Conservation (phyloP, 2,797 vertebrate species). For the Eutrigla gurnardus region DNA sequence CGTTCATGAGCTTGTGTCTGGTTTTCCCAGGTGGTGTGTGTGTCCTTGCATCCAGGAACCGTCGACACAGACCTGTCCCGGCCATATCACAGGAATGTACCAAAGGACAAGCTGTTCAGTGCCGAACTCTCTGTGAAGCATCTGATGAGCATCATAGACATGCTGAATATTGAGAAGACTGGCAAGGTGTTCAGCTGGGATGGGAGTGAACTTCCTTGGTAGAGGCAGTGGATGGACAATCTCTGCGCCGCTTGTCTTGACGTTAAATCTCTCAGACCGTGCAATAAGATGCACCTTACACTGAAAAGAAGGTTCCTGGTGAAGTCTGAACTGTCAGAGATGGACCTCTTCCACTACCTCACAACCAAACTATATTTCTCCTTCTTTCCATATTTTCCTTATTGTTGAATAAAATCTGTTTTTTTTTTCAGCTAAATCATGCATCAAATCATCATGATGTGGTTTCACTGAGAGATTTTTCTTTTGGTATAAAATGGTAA, state of each 20-base stretch:
- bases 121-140: slow-evolving; percentile 72
- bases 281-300: not conserved
- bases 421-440: too few relatives aligned
- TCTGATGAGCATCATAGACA: slow-evolving; percentile 78
- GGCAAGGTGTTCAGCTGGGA: slow-evolving; percentile 81
- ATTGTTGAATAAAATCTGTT: too few relatives aligned
- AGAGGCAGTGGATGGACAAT: slow-evolving; percentile 27
- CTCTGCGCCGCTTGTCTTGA: too few relatives aligned
- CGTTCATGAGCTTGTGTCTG: not conserved
- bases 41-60: slow-evolving; percentile 79
- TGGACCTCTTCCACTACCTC: too few relatives aligned
- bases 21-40: slow-evolving; percentile 76
- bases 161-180: slow-evolving; percentile 69
- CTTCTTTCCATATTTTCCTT: too few relatives aligned
- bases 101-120: slow-evolving; percentile 77
- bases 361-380: too few relatives aligned
- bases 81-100: slow-evolving; percentile 78
- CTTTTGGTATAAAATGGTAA: too few relatives aligned
- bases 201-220: slow-evolving; percentile 75
- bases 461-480: too few relatives aligned
- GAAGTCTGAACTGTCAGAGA: too few relatives aligned
- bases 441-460: too few relatives aligned
- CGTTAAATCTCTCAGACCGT: not conserved
- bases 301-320: not conserved
- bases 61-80: slow-evolving; percentile 82